These are phyloP conservation scores for Archips crataeganus DNA, from an alignment of 2,888 invertebrate genomes.

Conservation along the genomic window DNA sequence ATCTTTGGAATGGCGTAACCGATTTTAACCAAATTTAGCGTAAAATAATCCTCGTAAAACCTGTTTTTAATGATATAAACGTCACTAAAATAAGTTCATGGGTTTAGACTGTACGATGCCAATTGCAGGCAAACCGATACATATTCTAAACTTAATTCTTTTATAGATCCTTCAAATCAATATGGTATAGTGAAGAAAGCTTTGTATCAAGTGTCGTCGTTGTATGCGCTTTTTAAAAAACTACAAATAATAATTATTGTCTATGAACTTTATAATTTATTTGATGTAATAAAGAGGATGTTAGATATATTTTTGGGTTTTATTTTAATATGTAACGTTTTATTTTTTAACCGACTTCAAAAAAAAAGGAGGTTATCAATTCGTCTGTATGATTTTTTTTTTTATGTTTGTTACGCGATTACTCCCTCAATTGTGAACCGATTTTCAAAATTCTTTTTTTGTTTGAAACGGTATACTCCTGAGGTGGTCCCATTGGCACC, in stretches of 20 bases:
- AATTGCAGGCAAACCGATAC: background rate
- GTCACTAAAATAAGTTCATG: background rate
- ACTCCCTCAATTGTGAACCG: no score
- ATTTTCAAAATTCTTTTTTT: no score
- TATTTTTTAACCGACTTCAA: no score
- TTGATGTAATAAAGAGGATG: slow-evolving; percentile 79
- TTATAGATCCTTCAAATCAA: background rate
- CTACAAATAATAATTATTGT: slow-evolving; percentile 58
- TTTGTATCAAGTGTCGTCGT: slow-evolving; percentile 55
- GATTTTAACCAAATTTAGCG: background rate
- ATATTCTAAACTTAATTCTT: background rate
- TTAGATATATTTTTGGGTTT: slow-evolving; percentile 62
- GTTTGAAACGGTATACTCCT: no score
- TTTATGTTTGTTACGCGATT: no score
- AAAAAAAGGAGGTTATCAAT: no score
- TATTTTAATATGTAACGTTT: slow-evolving; percentile 7
- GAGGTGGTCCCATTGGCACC: no score
- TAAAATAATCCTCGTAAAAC: background rate
- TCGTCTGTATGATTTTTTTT: no score
- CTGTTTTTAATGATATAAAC: background rate
- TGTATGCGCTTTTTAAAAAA: slow-evolving; percentile 73
- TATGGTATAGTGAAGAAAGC: slow-evolving; percentile 58
- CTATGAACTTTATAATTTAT: slow-evolving; percentile 75
- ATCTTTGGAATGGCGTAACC: background rate
- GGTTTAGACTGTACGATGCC: background rate